These are phyloP conservation scores for Theocolax elegans DNA, from an alignment of 1,140 invertebrate species.

Conservation along the genomic window DNA sequence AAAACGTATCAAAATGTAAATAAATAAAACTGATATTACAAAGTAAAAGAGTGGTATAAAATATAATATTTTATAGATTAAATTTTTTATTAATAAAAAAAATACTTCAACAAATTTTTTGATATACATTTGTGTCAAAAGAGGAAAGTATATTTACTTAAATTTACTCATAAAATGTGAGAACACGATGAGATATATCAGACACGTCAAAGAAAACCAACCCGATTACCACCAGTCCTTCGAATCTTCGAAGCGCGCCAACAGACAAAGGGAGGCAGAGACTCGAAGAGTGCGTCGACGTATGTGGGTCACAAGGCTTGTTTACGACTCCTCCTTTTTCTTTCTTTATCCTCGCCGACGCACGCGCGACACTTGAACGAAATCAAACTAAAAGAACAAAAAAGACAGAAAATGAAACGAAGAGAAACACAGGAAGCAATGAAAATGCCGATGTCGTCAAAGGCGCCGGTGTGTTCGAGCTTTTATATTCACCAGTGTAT, in stretches of 20 bases:
- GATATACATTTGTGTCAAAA: too few species aligned
- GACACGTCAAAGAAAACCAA: neutral
- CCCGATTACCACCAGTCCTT: too few species aligned
- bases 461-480: too few species aligned
- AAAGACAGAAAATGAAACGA: neutral
- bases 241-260: neutral
- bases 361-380: too few species aligned
- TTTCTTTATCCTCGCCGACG: neutral
- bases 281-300: neutral
- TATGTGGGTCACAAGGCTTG: slow-evolving; percentile 16
- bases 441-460: neutral
- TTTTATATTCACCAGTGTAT: too few species aligned
- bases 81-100: too few species aligned
- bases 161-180: neutral
- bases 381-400: too few species aligned
- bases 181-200: neutral
- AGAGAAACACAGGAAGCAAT: neutral
- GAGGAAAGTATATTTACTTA: neutral
- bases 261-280: neutral
- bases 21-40: too few species aligned
- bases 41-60: too few species aligned
- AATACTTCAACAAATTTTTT: too few species aligned
- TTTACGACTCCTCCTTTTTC: neutral
- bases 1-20: too few species aligned
- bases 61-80: too few species aligned